These are phyloP conservation scores for Hippocampus comes DNA, from an alignment of 2,113 vertebrate species.

Conservation along the genomic window DNA sequence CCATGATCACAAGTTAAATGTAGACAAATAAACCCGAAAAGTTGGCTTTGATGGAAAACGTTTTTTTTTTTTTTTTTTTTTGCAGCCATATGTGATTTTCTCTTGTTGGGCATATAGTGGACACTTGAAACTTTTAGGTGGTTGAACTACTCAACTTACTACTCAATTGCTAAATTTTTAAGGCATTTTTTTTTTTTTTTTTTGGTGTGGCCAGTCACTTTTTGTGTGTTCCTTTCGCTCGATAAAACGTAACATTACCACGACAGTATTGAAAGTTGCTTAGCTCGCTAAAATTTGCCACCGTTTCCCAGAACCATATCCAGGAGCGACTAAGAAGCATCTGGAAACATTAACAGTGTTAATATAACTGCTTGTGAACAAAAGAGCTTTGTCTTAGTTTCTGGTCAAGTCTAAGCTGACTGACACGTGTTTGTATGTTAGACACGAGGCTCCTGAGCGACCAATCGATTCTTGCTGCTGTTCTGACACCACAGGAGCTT, in stretches of 20 bases:
- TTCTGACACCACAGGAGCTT: conserved; percentile 35
- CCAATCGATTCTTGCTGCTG: conserved; percentile 8
- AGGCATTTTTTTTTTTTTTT: background rate
- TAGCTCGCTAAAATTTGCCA: background rate
- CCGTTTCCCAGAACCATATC: background rate
- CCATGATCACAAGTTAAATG: background rate
- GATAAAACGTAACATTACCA: background rate
- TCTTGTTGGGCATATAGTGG: background rate
- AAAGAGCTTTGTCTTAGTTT: background rate
- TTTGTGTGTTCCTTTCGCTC: background rate
- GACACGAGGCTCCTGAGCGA: conserved; percentile 3
- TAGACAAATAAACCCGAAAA: background rate
- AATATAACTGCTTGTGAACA: background rate
- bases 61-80: background rate
- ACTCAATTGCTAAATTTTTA: background rate
- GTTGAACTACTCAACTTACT: background rate
- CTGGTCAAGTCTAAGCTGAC: background rate
- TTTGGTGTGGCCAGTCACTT: background rate
- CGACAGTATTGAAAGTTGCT: background rate
- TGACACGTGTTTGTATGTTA: background rate
- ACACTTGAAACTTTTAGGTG: background rate
- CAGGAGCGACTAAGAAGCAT: conserved; percentile 6
- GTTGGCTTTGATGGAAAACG: too few relatives aligned
- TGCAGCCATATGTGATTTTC: background rate
- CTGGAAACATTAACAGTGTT: conserved; percentile 8